phyloP scores from a whole-genome alignment of 23 tunicate genomes.

The Botrylloides violaceus region DNA sequence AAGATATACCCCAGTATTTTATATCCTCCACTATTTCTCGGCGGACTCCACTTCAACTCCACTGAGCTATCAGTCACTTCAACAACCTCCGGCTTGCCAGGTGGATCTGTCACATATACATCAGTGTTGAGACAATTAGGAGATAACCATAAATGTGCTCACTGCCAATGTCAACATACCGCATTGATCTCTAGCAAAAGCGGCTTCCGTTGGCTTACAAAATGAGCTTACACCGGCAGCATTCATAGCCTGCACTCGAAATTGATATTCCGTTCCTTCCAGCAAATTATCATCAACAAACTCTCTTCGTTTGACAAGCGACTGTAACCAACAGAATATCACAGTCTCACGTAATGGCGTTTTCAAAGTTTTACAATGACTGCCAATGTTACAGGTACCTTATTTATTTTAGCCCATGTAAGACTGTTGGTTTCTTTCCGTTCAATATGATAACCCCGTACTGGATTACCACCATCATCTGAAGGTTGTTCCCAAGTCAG shows the following conservation, averaged over 20 bases:
- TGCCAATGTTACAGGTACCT: background rate
- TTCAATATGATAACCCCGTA: conserved; percentile 84
- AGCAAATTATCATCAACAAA: conserved; percentile 52
- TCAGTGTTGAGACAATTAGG: too few relatives aligned
- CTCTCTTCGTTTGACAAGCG: conserved; percentile 68
- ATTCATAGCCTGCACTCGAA: conserved; percentile 85
- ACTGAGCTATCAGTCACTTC: conserved; percentile 59
- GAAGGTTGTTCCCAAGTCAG: conserved; percentile 64
- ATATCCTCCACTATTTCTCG: conserved; percentile 67
- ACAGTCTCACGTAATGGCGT: background rate
- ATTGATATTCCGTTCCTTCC: conserved; percentile 92
- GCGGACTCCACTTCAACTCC: conserved; percentile 64
- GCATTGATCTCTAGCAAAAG: conserved; percentile 46
- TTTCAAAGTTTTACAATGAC: background rate
- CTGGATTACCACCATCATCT: conserved; percentile 80
- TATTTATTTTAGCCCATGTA: conserved; percentile 43
- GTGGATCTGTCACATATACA: conserved; percentile 55
- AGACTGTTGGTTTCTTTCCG: conserved; percentile 82
- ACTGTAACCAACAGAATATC: background rate
- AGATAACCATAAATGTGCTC: background rate
- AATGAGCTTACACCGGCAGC: conserved; percentile 63
- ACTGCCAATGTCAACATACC: conserved; percentile 5
- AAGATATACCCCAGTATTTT: conserved; percentile 63
- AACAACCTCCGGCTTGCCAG: conserved; percentile 70
- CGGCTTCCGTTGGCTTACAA: conserved; percentile 65